A percentile compares a stretch with the other conserved stretches of the same genome.
Evolutionary conservation across 1,140 invertebrate species (phyloP).

Genomic region (Oscheius sp.): DNA sequence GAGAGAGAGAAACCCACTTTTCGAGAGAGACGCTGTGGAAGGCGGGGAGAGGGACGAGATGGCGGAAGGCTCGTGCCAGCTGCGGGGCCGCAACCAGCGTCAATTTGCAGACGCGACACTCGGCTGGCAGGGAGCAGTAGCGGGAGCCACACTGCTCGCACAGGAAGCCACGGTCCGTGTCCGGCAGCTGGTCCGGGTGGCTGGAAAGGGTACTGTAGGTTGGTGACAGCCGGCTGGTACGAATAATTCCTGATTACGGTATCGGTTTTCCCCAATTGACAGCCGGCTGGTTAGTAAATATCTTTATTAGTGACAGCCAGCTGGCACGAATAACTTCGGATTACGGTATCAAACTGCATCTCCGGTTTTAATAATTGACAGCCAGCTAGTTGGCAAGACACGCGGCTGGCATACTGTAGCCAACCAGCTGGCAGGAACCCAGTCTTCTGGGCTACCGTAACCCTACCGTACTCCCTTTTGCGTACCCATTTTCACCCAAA

Average conservation of each 20-base stretch:
- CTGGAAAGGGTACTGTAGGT: slow-evolving; percentile 64
- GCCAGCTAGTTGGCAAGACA: no score
- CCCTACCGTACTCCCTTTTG: no score
- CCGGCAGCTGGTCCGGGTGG: slow-evolving; percentile 70
- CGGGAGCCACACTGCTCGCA: slow-evolving; percentile 94
- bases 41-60: slow-evolving; percentile 84
- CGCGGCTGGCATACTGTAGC: no score
- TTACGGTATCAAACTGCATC: no score
- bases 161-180: slow-evolving; percentile 72
- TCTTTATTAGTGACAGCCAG: no score
- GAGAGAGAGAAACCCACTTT: not conserved
- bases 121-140: slow-evolving; percentile 94
- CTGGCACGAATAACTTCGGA: no score
- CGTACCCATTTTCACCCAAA: slow-evolving; percentile 43
- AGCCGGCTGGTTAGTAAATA: no score
- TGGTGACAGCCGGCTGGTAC: not conserved
- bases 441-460: no score
- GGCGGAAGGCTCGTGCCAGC: slow-evolving; percentile 76
- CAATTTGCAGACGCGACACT: slow-evolving; percentile 88
- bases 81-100: slow-evolving; percentile 96
- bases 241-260: not conserved
- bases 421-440: no score
- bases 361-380: no score
- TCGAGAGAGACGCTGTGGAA: slow-evolving; percentile 70
- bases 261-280: not conserved